Base-by-base conservation (phyloP, 2,113 vertebrate species). In the Setophaga coronata region DNA sequence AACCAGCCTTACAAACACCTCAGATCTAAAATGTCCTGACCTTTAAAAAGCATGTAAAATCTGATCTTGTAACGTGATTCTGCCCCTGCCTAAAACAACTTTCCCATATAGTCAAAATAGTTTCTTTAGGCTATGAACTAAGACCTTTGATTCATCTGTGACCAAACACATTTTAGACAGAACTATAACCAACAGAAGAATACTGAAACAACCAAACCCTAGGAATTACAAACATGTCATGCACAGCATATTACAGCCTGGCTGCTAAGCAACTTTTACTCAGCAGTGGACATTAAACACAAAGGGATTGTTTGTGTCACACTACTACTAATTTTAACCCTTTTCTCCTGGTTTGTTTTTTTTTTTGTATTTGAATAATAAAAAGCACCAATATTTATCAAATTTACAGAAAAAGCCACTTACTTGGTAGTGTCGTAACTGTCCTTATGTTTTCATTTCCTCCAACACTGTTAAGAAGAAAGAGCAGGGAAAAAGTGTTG, bases 371-470 rank as follows among this genome's bases (percentile, higher is more conserved):
- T 87, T 31, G 42, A 82, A 62, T 53, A 72, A 61, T 40, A 53
- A 92, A 80, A 24, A 69, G 18, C 38, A 77, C 40, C 18, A 71
- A 38, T 74, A 78, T 10, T 64, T 20, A 43, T 25, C 7, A 13
- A 13, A 23, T 20, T 56, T 89, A 78, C 2, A 1, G 25, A 28
- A 74, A 43, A 47, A 48, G 1, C 28, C 60, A 98, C 98, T 97
- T 98, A 98, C 98, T 98, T 38, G 98, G 11, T 80, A 98, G 54
- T 33, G 98, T 98, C 0, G 94, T 98, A 69, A 98, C 92, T 1
- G 95, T 97, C 74, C 51, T 96, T 72, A 98, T 81, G 80, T 95
- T 97, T 72, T 88, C 66, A 67, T 98, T 95, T 73, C 98, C 98
- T 28, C 98, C 98, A 33, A 34, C 12, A n/a, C 98, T 98, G 91